phyloP scores from a whole-genome alignment of 2,888 invertebrate species.

The Augiades crinisus region DNA sequence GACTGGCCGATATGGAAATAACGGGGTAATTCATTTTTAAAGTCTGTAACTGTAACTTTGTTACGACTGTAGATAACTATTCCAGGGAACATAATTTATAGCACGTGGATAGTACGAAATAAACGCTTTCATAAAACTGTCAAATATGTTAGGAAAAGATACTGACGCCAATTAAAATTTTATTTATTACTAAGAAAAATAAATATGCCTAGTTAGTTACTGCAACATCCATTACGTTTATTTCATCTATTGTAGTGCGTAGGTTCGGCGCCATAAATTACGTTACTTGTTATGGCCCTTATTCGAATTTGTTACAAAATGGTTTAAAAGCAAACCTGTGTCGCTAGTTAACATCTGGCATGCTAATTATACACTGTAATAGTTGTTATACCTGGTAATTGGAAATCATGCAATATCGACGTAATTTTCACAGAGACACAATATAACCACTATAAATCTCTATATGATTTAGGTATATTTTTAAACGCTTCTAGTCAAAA shows the following conservation, averaged over 20 bases:
- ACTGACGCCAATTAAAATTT: too few species aligned
- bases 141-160: too few species aligned
- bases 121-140: too few species aligned
- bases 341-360: neutral
- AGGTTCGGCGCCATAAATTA: neutral
- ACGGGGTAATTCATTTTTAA: slow-evolving; percentile 19
- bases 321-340: neutral
- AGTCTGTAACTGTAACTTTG: slow-evolving; percentile 12
- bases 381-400: neutral
- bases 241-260: neutral
- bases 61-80: neutral
- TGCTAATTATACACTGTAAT: neutral
- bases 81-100: neutral
- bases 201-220: too few species aligned
- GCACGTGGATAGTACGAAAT: too few species aligned
- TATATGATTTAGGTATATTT: too few species aligned
- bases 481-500: too few species aligned
- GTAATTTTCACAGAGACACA: too few species aligned
- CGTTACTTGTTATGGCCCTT: neutral
- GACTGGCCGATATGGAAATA: slow-evolving; percentile 17
- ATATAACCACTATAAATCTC: too few species aligned
- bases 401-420: too few species aligned
- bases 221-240: neutral
- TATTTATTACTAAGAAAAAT: too few species aligned
- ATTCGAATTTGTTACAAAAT: neutral